phyloP scores from a whole-genome alignment of 1,140 invertebrate species.

The Solen grandis region DNA sequence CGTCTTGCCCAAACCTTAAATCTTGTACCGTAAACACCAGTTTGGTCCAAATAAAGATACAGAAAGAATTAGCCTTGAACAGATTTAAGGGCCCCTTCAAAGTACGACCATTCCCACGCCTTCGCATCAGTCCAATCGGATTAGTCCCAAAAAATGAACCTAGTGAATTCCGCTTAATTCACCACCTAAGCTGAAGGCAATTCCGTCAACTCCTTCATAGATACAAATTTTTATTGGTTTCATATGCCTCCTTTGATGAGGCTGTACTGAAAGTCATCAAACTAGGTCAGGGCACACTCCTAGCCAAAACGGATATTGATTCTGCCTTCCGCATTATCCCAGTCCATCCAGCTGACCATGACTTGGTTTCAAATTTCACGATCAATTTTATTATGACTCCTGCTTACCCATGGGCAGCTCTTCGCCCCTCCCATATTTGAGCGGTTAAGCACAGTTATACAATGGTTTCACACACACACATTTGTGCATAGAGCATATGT shows the following conservation, averaged over 20 bases:
- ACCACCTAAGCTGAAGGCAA: slow-evolving; percentile 24
- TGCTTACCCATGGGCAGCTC: background rate
- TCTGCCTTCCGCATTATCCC: slow-evolving; percentile 17
- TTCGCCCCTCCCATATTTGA: slow-evolving; percentile 25
- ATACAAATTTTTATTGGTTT: background rate
- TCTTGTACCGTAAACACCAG: background rate
- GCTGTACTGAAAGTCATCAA: slow-evolving; percentile 9
- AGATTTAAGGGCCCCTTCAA: slow-evolving; percentile 4
- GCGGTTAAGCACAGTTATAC: slow-evolving; percentile 40
- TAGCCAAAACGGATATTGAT: slow-evolving; percentile 13
- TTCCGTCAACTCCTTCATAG: slow-evolving; percentile 38
- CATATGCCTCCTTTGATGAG: slow-evolving; percentile 28
- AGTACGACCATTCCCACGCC: background rate
- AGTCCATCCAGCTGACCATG: background rate
- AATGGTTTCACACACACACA: slow-evolving; percentile 5
- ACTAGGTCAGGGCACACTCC: background rate
- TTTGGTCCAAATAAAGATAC: background rate
- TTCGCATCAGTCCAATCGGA: slow-evolving; percentile 21
- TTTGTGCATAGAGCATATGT: background rate
- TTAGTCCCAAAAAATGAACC: slow-evolving; percentile 35
- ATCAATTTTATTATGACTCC: slow-evolving; percentile 12
- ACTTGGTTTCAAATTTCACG: slow-evolving; percentile 4
- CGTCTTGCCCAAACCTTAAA: slow-evolving; percentile 12
- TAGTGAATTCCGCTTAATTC: slow-evolving; percentile 45
- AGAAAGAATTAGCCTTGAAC: slow-evolving; percentile 14